Evolutionary conservation across 92 coral and sea anemone genomes (phyloP).

Genomic region (Muricea muricata): DNA sequence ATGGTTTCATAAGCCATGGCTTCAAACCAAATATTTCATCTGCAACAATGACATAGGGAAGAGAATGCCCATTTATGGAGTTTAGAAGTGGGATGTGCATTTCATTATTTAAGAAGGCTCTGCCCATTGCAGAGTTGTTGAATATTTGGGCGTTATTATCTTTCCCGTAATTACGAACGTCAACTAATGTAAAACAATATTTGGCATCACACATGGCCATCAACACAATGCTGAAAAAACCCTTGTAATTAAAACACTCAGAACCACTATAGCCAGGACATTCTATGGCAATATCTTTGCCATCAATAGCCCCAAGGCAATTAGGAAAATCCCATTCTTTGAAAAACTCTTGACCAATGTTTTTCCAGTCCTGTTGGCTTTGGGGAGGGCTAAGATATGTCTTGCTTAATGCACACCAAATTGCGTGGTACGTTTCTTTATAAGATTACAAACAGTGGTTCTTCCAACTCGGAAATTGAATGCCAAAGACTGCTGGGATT

Average conservation of each 20-base stretch:
- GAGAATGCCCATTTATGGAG: too few relatives aligned
- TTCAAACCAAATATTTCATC: constrained; percentile 42
- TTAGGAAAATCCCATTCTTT: background rate
- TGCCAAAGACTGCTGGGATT: constrained; percentile 24
- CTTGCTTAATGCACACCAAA: constrained; percentile 33
- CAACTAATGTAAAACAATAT: background rate
- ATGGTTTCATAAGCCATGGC: constrained; percentile 67
- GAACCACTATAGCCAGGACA: background rate
- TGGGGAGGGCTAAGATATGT: constrained; percentile 22
- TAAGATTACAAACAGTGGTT: constrained; percentile 26
- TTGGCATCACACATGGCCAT: background rate
- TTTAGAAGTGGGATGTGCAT: too few relatives aligned
- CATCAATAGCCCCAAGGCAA: background rate
- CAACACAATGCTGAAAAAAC: background rate
- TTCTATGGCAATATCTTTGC: background rate
- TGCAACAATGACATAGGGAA: background rate
- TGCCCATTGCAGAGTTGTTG: too few relatives aligned
- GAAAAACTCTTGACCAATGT: background rate
- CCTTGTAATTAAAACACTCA: background rate
- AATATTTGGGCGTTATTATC: too few relatives aligned
- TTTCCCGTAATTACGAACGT: background rate
- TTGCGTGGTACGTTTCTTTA: constrained; percentile 16
- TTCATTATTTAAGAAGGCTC: too few relatives aligned
- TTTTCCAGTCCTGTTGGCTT: constrained; percentile 10
- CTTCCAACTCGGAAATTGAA: constrained; percentile 34